Evolutionary conservation across 2,113 vertebrate species (phyloP).

Genomic region (Calyptomena viridis): DNA sequence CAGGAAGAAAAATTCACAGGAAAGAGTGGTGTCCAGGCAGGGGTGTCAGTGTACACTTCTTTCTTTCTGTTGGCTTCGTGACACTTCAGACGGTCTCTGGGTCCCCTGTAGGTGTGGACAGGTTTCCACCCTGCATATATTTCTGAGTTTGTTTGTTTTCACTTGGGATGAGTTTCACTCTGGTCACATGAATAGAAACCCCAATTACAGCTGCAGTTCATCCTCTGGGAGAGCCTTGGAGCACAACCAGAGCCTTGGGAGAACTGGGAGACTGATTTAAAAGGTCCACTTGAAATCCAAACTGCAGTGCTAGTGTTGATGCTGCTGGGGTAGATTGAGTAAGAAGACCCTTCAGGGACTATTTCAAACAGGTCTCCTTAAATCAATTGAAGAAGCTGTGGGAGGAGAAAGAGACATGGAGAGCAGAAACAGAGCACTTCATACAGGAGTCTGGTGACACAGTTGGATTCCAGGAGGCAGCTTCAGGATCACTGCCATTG

Average conservation of each 20-base stretch:
- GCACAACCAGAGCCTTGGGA: not conserved
- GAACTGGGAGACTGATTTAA: not conserved
- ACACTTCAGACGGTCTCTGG: not conserved
- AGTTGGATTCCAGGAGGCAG: not conserved
- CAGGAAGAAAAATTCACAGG: not conserved
- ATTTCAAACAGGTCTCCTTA: not conserved
- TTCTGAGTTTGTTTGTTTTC: not conserved
- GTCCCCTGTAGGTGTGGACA: not conserved
- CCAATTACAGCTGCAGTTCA: not conserved
- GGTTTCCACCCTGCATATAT: not conserved
- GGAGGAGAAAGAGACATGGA: not conserved
- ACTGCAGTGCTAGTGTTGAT: not conserved
- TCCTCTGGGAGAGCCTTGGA: not conserved
- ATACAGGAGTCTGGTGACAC: not conserved
- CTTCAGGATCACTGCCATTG: not conserved
- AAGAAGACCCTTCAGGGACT: not conserved
- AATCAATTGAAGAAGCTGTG: not conserved
- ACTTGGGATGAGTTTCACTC: not conserved
- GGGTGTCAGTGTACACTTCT: not conserved
- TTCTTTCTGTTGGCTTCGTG: not conserved
- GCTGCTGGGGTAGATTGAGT: not conserved
- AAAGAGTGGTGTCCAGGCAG: not conserved
- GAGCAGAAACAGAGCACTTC: not conserved
- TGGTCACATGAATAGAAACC: not conserved
- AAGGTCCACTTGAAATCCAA: not conserved